Evolutionary conservation across 2,888 invertebrate genomes (phyloP).

Genomic region (Sphecodes monilicornis): DNA sequence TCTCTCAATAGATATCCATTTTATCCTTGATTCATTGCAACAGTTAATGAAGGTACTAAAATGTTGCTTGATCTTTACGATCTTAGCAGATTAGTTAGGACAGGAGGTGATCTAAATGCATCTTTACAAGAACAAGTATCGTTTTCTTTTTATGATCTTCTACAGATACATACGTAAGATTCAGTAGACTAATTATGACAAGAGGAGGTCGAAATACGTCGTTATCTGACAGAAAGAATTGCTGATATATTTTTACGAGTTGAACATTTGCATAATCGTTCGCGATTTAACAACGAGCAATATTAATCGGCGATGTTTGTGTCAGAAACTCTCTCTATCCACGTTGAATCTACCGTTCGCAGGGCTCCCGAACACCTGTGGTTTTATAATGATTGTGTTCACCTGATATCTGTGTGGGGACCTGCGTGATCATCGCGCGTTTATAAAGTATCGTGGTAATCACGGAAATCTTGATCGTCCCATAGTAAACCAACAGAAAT

Average conservation of each 20-base stretch:
- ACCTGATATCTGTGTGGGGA: slow-evolving; percentile 45
- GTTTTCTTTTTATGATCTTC: background rate
- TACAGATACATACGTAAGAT: background rate
- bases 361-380: slow-evolving; percentile 55
- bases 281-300: background rate
- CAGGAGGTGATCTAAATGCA: too few relatives aligned
- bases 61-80: too few relatives aligned
- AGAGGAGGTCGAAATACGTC: background rate
- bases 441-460: slow-evolving; percentile 58
- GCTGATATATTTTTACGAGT: background rate
- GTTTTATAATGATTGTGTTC: slow-evolving; percentile 57
- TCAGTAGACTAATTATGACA: background rate
- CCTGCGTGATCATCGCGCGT: slow-evolving; percentile 45
- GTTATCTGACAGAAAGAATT: background rate
- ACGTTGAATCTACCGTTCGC: slow-evolving; percentile 38
- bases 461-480: slow-evolving; percentile 29
- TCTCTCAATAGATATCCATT: background rate
- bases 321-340: background rate
- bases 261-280: background rate
- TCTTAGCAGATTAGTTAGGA: too few relatives aligned
- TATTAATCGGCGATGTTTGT: background rate
- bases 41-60: background rate
- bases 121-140: background rate
- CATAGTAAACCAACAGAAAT: slow-evolving; percentile 44
- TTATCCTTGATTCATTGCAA: background rate